Evolutionary conservation across 1,140 invertebrate species (phyloP), one percentile per base, ranked within the genome.

Genomic region (Drosophila watanabei): DNA sequence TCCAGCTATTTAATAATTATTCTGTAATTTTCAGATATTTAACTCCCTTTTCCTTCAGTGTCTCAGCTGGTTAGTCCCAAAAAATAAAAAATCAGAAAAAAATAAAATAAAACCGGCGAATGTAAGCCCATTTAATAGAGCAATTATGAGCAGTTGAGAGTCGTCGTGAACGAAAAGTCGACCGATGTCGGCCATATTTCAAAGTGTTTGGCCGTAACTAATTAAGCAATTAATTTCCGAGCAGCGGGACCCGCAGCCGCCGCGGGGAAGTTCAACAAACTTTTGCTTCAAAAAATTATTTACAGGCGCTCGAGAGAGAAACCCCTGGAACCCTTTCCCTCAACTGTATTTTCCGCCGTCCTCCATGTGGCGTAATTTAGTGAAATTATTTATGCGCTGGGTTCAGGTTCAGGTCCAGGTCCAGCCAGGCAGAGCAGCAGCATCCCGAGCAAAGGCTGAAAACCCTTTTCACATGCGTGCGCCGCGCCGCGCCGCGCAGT

Each of bases 201-300:
- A 90, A 90, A 91, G 86, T 90, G 79, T 86, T 89, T 90, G 82
- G 79, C 86, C 86, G 86, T 91, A 90, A 90, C 86, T 90, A 90
- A 90, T 90, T 90, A 90, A 90, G 86, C 86, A 90, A 90, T 90
- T 90, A 90, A 90, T 90, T 90, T 75, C 83, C 72, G 76, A 82
- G 86, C 85, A 73, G 73, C 59, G 65, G 59, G 45, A 62, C 65
- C 59, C 66, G 68, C 66, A 68, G 73, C 49, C 73, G 70, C 64
- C 70, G 59, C 59, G 68, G 79, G 49, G 46, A 62, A 90, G 86
- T 90, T 90, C 82, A 91, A 86, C 85, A 89, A 89, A 90, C 86
- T 89, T 82, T 85, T 81, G 54, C 70, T 54, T 59, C 52, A 86
- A 86, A 86, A 75, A 79, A 82, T 82, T 86, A 75, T 86, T 86